Percentiles rank a stretch among this genome's conserved stretches.
phyloP scores from a whole-genome alignment of 1,140 invertebrate genomes.

The Diuraphis noxia region DNA sequence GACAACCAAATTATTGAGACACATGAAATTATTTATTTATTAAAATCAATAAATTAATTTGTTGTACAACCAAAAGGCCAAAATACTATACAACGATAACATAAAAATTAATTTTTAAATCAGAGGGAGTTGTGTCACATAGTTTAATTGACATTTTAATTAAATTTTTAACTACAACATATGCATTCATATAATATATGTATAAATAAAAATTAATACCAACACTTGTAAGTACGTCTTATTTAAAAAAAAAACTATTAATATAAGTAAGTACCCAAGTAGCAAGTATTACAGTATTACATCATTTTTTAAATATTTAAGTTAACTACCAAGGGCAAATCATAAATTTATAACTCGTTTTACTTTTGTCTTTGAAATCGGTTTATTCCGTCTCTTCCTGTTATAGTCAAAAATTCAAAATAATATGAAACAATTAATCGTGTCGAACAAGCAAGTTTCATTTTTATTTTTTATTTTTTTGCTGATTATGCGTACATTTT shows the following conservation, averaged over 20 bases:
- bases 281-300: no score
- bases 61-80: not conserved
- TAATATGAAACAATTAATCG: not conserved
- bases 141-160: not conserved
- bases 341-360: not conserved
- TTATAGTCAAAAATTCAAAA: not conserved
- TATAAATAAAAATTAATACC: not conserved
- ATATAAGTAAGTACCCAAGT: no score
- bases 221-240: not conserved
- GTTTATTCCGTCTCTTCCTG: not conserved
- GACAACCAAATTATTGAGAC: not conserved
- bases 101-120: not conserved
- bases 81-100: not conserved
- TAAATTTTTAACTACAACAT: not conserved
- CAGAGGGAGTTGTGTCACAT: not conserved
- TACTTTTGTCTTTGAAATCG: not conserved
- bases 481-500: not conserved
- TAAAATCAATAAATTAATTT: not conserved
- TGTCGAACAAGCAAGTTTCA: not conserved
- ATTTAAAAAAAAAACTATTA: no score
- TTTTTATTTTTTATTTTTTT: no score
- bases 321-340: not conserved
- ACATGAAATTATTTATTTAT: not conserved
- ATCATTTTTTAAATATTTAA: not conserved
- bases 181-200: not conserved